These are phyloP conservation scores for Penaeus chinensis DNA, from an alignment of 1,140 invertebrate genomes.

Conservation along the genomic window DNA sequence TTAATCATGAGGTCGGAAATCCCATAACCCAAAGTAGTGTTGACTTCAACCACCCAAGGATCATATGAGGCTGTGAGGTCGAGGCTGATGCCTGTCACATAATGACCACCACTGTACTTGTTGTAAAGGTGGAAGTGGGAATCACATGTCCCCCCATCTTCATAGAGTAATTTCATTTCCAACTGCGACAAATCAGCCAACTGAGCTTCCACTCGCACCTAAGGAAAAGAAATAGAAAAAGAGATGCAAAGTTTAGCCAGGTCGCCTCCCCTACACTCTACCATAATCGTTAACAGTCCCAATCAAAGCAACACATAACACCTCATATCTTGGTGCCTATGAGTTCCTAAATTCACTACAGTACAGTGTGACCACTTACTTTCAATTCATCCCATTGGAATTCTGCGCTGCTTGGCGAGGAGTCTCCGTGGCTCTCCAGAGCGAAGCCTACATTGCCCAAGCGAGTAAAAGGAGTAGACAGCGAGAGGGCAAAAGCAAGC, in stretches of 20 bases:
- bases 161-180: slow-evolving; percentile 39
- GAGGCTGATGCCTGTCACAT: slow-evolving; percentile 10
- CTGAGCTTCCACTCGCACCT: slow-evolving; percentile 42
- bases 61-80: slow-evolving; percentile 5
- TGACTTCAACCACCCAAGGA: slow-evolving; percentile 36
- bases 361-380: not conserved
- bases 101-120: slow-evolving; percentile 23
- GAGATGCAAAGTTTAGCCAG: not conserved
- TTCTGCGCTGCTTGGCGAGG: not conserved
- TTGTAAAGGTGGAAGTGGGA: slow-evolving; percentile 33
- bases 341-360: not conserved
- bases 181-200: slow-evolving; percentile 2
- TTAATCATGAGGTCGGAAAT: not conserved
- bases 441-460: slow-evolving; percentile 5
- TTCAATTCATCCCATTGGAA: slow-evolving; percentile 34
- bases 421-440: slow-evolving; percentile 27
- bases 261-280: not conserved
- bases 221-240: not conserved
- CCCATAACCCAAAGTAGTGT: not conserved
- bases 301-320: not conserved
- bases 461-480: slow-evolving; percentile 28
- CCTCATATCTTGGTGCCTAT: no score
- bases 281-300: not conserved
- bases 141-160: slow-evolving; percentile 37
- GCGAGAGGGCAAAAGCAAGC: not conserved